Evolutionary conservation across 2,888 invertebrate genomes (phyloP).

Genomic region (Aleiodes leptofemur): DNA sequence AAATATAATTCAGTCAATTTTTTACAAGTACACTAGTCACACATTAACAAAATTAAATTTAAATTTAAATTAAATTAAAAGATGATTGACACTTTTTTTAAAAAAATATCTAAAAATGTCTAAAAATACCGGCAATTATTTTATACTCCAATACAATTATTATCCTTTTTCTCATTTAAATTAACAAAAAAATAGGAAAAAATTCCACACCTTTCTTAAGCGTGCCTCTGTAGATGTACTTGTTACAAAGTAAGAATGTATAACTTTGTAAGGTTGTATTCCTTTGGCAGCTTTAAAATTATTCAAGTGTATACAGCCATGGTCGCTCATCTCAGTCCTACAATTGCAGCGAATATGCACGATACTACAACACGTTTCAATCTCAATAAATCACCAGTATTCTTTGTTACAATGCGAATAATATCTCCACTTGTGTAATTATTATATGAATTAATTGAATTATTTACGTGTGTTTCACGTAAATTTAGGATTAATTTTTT

Average conservation of each 20-base stretch:
- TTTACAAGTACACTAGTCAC: conserved; percentile 3
- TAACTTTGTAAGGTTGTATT: conserved; percentile 84
- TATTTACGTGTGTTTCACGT: neutral
- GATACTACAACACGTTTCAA: conserved; percentile 36
- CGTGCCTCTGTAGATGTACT: conserved; percentile 88
- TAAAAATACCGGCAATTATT: neutral
- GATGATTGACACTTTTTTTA: no score
- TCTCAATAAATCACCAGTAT: conserved; percentile 4
- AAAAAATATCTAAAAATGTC: neutral
- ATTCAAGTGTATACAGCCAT: conserved; percentile 87
- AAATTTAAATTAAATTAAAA: no score
- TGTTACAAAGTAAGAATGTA: conserved; percentile 91
- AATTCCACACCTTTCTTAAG: conserved; percentile 86
- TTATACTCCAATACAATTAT: no score
- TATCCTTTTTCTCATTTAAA: neutral
- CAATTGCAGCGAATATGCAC: conserved; percentile 50
- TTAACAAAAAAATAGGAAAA: conserved; percentile 12
- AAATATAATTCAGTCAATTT: neutral
- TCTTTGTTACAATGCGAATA: conserved; percentile 36
- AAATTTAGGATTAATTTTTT: conserved; percentile 4
- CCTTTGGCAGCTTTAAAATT: conserved; percentile 88
- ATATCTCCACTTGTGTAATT: conserved; percentile 52
- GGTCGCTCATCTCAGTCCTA: conserved; percentile 79
- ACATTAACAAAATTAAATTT: neutral
- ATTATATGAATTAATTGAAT: conserved; percentile 49